phyloP scores from a whole-genome alignment of 2,888 invertebrate genomes.

The Gymnocheta viridis region DNA sequence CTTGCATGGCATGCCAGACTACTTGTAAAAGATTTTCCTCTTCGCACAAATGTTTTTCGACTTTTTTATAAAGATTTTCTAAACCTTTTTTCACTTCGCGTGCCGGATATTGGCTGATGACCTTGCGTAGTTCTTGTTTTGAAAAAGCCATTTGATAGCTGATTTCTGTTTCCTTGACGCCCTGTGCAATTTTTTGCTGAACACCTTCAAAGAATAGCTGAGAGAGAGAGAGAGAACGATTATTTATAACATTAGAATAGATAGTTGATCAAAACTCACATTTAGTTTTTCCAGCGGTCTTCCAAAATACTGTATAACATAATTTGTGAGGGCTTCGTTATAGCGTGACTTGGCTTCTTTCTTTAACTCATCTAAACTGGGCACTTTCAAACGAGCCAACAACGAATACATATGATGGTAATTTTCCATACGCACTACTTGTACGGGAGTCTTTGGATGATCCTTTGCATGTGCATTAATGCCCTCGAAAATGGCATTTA shows the following conservation, averaged over 20 bases:
- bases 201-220: constrained; percentile 98
- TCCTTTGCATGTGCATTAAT: constrained; percentile 90
- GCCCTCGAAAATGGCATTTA: constrained; percentile 92
- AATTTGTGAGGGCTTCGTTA: constrained; percentile 93
- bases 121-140: constrained; percentile 97
- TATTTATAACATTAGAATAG: background rate
- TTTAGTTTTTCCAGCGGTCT: constrained; percentile 95
- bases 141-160: constrained; percentile 98
- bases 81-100: constrained; percentile 96
- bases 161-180: constrained; percentile 98
- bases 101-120: constrained; percentile 96
- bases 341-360: constrained; percentile 96
- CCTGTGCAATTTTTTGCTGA: constrained; percentile 94
- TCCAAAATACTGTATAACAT: constrained; percentile 97
- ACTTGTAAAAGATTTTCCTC: constrained; percentile 96
- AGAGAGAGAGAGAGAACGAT: constrained; percentile 9
- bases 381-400: constrained; percentile 93
- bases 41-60: constrained; percentile 98
- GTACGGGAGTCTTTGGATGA: constrained; percentile 95
- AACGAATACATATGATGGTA: constrained; percentile 95
- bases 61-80: constrained; percentile 95
- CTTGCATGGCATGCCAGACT: constrained; percentile 99
- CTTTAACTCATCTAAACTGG: constrained; percentile 92
- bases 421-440: constrained; percentile 97
- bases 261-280: constrained; percentile 83